phyloP scores from a whole-genome alignment of 2,888 invertebrate genomes.

The Tetragonula carbonaria region DNA sequence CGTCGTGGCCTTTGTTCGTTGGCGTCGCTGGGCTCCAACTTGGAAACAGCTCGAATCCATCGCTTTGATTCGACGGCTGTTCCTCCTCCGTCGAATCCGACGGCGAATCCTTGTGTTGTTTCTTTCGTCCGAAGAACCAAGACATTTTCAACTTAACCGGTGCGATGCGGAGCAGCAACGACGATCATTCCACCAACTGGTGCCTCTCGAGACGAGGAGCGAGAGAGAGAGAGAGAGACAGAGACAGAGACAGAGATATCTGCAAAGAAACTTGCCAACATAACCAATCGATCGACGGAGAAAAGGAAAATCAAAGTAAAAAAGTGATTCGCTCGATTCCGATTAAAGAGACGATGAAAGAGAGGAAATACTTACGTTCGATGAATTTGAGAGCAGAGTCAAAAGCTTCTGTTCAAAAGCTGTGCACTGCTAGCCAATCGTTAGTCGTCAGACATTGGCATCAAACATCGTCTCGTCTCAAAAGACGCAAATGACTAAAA shows the following conservation, averaged over 20 bases:
- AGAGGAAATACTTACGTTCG: background rate
- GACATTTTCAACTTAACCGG: slow-evolving; percentile 75
- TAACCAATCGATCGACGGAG: background rate
- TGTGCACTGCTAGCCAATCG: background rate
- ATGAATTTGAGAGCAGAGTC: background rate
- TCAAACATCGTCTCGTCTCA: background rate
- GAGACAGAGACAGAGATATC: slow-evolving; percentile 6
- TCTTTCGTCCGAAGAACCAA: slow-evolving; percentile 82
- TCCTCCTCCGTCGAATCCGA: slow-evolving; percentile 75
- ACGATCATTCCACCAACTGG: background rate
- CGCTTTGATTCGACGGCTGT: slow-evolving; percentile 52
- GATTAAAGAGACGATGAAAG: background rate
- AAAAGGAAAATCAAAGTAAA: too few species aligned
- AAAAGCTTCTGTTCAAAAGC: background rate
- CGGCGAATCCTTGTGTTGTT: slow-evolving; percentile 77
- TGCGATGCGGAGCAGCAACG: background rate
- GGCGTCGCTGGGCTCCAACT: slow-evolving; percentile 60
- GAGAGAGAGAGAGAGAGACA: too few species aligned
- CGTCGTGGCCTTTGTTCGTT: background rate
- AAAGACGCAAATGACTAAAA: background rate
- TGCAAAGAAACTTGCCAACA: background rate
- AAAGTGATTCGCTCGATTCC: background rate
- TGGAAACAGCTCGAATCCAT: slow-evolving; percentile 77
- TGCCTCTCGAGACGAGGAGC: background rate
- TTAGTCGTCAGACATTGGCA: too few species aligned